These are phyloP conservation scores for Natator depressus DNA, from an alignment of 2,113 vertebrate species.

Conservation along the genomic window DNA sequence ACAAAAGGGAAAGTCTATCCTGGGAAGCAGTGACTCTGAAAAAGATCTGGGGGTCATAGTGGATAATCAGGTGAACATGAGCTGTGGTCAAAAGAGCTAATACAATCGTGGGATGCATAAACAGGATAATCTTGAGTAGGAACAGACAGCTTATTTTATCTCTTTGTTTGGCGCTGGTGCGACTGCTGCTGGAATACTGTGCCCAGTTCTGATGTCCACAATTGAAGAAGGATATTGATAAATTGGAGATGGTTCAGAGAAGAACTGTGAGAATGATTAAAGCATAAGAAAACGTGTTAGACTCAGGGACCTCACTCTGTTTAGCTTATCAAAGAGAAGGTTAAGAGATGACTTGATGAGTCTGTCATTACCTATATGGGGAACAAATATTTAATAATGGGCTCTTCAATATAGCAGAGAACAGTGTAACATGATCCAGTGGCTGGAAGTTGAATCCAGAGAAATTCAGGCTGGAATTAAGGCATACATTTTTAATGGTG, in stretches of 20 bases:
- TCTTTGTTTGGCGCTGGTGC: neutral
- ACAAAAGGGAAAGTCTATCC: neutral
- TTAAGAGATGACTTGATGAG: neutral
- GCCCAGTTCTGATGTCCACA: neutral
- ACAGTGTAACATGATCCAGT: neutral
- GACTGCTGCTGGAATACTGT: neutral
- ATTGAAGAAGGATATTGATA: neutral
- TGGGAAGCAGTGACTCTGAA: neutral
- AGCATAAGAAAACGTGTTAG: neutral
- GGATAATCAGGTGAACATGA: neutral
- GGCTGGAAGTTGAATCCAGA: neutral
- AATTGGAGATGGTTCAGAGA: neutral
- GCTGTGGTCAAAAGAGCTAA: neutral
- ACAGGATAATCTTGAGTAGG: too few species aligned
- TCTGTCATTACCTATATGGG: neutral
- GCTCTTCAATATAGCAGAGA: neutral
- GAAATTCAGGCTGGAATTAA: neutral
- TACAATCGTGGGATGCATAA: neutral
- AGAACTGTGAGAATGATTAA: neutral
- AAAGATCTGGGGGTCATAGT: neutral
- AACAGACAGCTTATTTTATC: neutral
- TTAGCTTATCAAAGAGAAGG: neutral
- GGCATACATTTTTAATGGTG: neutral
- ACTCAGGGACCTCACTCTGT: neutral
- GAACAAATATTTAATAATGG: neutral